Base-by-base conservation (phyloP, 2,888 invertebrate species). In the Drosophila lutescens region DNA sequence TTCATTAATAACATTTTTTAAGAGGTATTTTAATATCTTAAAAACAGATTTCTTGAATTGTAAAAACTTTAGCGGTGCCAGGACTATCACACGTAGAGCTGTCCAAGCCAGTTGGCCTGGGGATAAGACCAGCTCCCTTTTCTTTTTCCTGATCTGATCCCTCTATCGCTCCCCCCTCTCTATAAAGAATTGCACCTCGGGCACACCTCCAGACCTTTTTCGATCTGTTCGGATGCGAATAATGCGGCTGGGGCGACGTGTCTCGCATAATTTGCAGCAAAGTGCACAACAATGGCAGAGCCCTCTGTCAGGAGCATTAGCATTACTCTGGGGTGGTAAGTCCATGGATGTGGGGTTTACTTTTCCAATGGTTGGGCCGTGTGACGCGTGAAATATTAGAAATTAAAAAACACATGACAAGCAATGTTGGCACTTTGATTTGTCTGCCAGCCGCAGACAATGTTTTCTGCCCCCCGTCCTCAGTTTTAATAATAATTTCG, bases 341-440 rank as follows among this genome's bases (percentile, higher is more conserved):
- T 7, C 17, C n/a, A 12, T 13, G 13, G 43, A 44, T 5, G 17
- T 9, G 17, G 32, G 12, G 15, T 12, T 0, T 9, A 2, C 46
- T n/a, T 10, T 44, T 9, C 43, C 17, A 7, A 13, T 36, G 26
- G 44, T 47, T 20, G 30, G 20, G 15, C 10, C 9, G 50, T 36
- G 59, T 63, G 62, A 72, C 87, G 84, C 84, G 83, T 83, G 83
- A 83, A 83, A 83, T 83, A 88, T 83, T 83, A 83, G 83, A 83
- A 83, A 88, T 88, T 88, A 88, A 84, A 83, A 83, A 83, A 74
- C 88, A 83, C 84, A 83, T 88, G 83, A 83, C 83, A 82, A 81
- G 83, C 66, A 51, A 44, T 56, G 77, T 63, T 71, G 77, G 76
- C 80, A 83, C 83, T 88, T 88, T 83, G 88, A 83, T 83, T 83